Conservation (phyloP, 2,888 invertebrate genomes). For the Tetheella fluctuosa region DNA sequence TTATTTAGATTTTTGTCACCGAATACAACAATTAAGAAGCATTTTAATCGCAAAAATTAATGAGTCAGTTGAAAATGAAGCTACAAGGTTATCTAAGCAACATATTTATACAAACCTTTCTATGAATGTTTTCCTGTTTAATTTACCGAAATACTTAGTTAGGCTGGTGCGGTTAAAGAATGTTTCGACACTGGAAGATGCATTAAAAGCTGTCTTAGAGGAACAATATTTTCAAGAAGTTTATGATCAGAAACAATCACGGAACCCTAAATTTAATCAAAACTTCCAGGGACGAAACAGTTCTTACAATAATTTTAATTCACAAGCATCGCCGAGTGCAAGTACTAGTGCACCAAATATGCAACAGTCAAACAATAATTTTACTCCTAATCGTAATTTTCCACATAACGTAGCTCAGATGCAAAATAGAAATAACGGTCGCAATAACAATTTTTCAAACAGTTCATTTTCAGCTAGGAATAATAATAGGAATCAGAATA, state of each 20-base stretch:
- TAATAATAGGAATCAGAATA: too few relatives aligned
- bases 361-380: too few relatives aligned
- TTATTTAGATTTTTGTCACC: constrained; percentile 1
- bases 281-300: too few relatives aligned
- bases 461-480: too few relatives aligned
- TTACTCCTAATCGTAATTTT: too few relatives aligned
- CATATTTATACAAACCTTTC: not conserved
- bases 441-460: too few relatives aligned
- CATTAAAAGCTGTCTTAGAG: constrained; percentile 12
- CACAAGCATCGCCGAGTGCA: too few relatives aligned
- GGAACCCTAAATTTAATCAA: not conserved
- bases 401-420: too few relatives aligned
- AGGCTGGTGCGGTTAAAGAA: constrained; percentile 12
- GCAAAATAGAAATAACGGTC: too few relatives aligned
- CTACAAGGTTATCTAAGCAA: not conserved
- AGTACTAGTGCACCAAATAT: too few relatives aligned
- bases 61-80: not conserved
- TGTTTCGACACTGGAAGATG: constrained; percentile 11
- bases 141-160: not conserved
- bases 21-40: constrained; percentile 5
- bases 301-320: too few relatives aligned
- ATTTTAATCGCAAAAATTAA: not conserved
- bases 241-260: constrained; percentile 6
- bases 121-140: not conserved
- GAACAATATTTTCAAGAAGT: constrained; percentile 11